Conservation (phyloP, 2,113 vertebrate genomes). For the Hypomesus transpacificus region DNA sequence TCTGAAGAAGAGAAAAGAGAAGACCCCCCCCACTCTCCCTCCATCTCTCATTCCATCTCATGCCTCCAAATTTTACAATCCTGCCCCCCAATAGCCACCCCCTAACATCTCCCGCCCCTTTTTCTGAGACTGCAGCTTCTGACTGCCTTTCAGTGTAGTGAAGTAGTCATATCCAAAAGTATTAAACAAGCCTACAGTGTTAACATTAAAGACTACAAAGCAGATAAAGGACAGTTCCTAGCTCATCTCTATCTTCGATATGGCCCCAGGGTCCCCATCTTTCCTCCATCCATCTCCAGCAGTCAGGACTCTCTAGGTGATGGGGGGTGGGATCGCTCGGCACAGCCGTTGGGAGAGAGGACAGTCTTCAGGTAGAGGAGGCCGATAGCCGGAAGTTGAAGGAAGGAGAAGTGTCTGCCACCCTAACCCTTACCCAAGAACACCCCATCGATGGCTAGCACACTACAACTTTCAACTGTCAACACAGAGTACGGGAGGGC, state of each 20-base stretch:
- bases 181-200: too few relatives aligned
- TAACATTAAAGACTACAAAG: too few relatives aligned
- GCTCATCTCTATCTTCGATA: neutral
- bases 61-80: too few relatives aligned
- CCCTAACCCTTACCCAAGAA: slow-evolving; percentile 26
- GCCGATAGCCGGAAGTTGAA: slow-evolving; percentile 27
- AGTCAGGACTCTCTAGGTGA: slow-evolving; percentile 13
- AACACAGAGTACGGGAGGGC: neutral
- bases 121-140: too few relatives aligned
- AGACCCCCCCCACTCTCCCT: slow-evolving; percentile 15
- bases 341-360: neutral
- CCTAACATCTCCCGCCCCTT: slow-evolving; percentile 1
- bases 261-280: slow-evolving; percentile 13
- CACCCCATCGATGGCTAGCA: slow-evolving; percentile 32
- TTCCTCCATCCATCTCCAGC: slow-evolving; percentile 18
- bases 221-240: too few relatives aligned
- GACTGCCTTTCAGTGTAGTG: too few relatives aligned
- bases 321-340: slow-evolving; percentile 1
- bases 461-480: slow-evolving; percentile 38
- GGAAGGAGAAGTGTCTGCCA: slow-evolving; percentile 21
- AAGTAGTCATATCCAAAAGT: too few relatives aligned
- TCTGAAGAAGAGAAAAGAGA: slow-evolving; percentile 41
- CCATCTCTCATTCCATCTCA: neutral
- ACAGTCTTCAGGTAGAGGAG: neutral
- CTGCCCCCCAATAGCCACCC: slow-evolving; percentile 9